Evolutionary conservation across 1,140 invertebrate genomes (phyloP), one percentile per base, ranked within the genome.

Genomic region (Hycleus phaleratus): DNA sequence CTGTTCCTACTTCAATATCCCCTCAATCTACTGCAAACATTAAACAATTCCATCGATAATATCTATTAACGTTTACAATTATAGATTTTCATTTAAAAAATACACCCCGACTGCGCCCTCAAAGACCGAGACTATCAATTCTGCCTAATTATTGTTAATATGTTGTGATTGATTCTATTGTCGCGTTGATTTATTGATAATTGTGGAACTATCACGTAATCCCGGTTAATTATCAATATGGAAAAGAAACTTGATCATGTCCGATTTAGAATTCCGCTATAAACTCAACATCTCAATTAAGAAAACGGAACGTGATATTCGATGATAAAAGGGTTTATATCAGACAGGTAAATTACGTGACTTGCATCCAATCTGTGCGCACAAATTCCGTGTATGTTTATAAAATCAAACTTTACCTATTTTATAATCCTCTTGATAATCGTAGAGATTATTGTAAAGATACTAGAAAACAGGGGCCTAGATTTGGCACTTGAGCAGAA

Each of bases 221-320:
- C 18, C 18, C 18, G 18, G 18, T 18, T 18, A 18, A 18, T 18
- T 18, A 32, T 32, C 32, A 1, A 32, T 32, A 32, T 32, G 7
- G 32, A 32, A 32, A 32, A 32, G 32, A 26, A 26, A 49, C 50
- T 39, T 52, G 25, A 52, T 52, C 50, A 52, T 43, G 43, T 12
- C 12, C 32, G 32, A 43, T 43, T 52, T 52, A 52, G 18, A 52
- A 44, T 43, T 52, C 50, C 12, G 50, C 39, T 53, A 45, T 45
- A 53, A 18, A 45, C 51, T 53, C 51, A 53, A 53, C 51, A 53
- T 53, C 51, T 45, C 51, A 53, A 53, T 53, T 53, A 53, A 53
- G 51, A 53, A 53, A 46, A 38, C 25, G 45, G 42, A 53, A 53
- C 51, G 51, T 53, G 51, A 53, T 45, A 45, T 46, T 53, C 43